phyloP scores from a whole-genome alignment of 2,888 invertebrate species.

The Baccha elongata region DNA sequence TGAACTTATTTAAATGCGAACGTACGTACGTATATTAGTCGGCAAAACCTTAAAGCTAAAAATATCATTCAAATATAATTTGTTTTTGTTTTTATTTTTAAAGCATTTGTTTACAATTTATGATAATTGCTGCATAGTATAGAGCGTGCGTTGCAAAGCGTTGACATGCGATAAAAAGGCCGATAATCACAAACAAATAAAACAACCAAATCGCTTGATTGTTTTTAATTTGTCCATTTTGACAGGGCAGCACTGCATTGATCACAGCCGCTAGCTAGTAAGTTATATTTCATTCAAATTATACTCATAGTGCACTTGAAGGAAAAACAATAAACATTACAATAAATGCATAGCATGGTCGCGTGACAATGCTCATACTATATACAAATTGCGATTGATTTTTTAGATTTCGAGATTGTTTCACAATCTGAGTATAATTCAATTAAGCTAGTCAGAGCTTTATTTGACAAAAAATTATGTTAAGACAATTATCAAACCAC shows the following conservation, averaged over 20 bases:
- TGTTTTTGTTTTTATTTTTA: constrained; percentile 28
- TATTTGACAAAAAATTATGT: too few species aligned
- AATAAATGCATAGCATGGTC: constrained; percentile 5
- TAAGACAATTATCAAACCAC: too few species aligned
- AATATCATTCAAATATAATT: constrained; percentile 32
- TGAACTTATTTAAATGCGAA: constrained; percentile 37
- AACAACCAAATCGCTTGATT: constrained; percentile 58
- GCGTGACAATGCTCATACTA: constrained; percentile 2
- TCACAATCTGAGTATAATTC: too few species aligned
- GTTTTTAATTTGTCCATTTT: constrained; percentile 70
- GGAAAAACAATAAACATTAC: constrained; percentile 18
- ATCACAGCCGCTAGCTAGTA: constrained; percentile 11
- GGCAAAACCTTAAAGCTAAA: constrained; percentile 31
- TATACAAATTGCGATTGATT: too few species aligned
- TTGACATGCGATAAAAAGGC: constrained; percentile 48
- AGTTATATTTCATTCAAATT: constrained; percentile 48
- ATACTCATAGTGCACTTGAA: not conserved
- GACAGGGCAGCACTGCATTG: constrained; percentile 26
- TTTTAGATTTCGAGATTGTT: too few species aligned
- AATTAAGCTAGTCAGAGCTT: too few species aligned
- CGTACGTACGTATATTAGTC: constrained; percentile 5
- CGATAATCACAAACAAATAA: constrained; percentile 43
- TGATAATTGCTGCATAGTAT: constrained; percentile 59
- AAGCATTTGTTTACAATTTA: constrained; percentile 63
- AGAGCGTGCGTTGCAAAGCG: constrained; percentile 47